Conservation (phyloP, 2,888 invertebrate genomes). For the Drosophila merina region DNA sequence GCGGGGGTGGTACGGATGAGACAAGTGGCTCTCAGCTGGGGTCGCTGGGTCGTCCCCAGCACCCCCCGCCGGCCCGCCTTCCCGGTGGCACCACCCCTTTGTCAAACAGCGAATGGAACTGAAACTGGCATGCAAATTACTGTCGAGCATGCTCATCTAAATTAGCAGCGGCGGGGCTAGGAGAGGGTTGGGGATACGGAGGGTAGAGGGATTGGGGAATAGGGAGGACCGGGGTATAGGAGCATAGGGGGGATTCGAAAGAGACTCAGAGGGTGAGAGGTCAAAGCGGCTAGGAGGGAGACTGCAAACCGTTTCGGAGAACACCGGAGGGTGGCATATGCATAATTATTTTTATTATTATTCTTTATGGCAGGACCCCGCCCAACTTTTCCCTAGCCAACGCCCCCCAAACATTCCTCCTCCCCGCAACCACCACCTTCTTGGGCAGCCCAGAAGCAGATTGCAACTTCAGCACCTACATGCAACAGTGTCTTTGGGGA, state of each 20-base stretch:
- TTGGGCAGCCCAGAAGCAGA: slow-evolving; percentile 38
- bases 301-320: slow-evolving; percentile 22
- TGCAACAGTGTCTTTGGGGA: slow-evolving; percentile 16
- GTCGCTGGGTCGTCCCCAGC: slow-evolving; percentile 27
- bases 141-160: slow-evolving; percentile 78
- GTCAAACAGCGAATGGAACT: slow-evolving; percentile 51
- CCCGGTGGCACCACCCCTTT: neutral
- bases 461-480: slow-evolving; percentile 52
- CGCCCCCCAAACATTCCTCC: neutral
- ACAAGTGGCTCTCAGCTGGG: slow-evolving; percentile 50
- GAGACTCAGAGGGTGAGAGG: slow-evolving; percentile 4
- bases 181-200: neutral
- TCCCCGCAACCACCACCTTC: neutral
- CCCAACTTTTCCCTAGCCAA: slow-evolving; percentile 23
- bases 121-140: slow-evolving; percentile 77
- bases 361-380: slow-evolving; percentile 55
- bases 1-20: slow-evolving; percentile 4
- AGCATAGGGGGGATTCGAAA: slow-evolving; percentile 1
- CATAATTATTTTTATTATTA: slow-evolving; percentile 79
- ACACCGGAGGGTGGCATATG: slow-evolving; percentile 67
- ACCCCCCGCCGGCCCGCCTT: neutral
- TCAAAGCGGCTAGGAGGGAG: slow-evolving; percentile 3
- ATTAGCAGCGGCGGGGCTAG: slow-evolving; percentile 49
- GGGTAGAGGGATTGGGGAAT: neutral
- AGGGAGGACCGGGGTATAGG: too few species aligned